phyloP scores from a whole-genome alignment of 2,888 invertebrate genomes.

The Formica aserva region DNA sequence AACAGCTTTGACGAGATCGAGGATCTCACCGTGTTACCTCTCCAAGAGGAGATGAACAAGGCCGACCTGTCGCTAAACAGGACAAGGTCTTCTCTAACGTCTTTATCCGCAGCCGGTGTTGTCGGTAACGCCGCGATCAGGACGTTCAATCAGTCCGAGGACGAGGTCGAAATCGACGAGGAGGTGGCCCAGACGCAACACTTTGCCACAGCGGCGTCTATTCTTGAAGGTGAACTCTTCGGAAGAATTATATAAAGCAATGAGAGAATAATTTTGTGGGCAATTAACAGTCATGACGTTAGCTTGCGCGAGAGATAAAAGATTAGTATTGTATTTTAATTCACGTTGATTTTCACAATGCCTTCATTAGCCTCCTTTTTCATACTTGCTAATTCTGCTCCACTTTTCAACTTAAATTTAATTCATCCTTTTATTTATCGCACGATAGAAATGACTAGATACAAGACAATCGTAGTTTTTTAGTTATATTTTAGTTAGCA shows the following conservation, averaged over 20 bases:
- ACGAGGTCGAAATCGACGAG: constrained; percentile 76
- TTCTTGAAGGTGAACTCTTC: constrained; percentile 76
- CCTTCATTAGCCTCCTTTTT: not conserved
- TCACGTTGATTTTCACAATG: not conserved
- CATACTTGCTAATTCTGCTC: not conserved
- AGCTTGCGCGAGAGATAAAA: not conserved
- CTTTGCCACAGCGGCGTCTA: constrained; percentile 80
- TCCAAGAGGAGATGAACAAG: constrained; percentile 75
- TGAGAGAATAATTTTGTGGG: not conserved
- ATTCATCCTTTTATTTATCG: not conserved
- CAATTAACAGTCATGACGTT: not conserved
- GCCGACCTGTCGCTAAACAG: constrained; percentile 78
- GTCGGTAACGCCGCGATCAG: constrained; percentile 64
- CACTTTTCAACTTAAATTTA: not conserved
- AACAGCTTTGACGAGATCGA: constrained; percentile 62
- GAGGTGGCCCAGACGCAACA: constrained; percentile 76
- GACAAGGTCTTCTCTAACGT: constrained; percentile 68
- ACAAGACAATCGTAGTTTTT: not conserved
- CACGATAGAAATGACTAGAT: not conserved
- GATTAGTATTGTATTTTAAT: constrained; percentile 36
- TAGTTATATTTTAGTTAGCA: not conserved
- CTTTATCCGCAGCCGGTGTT: constrained; percentile 60
- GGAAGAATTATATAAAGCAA: not conserved
- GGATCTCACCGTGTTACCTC: constrained; percentile 75
- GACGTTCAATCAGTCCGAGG: constrained; percentile 77